These are phyloP conservation scores for Scelioninae gen. 1 DNA, from an alignment of 2,888 invertebrate genomes.

Conservation along the genomic window DNA sequence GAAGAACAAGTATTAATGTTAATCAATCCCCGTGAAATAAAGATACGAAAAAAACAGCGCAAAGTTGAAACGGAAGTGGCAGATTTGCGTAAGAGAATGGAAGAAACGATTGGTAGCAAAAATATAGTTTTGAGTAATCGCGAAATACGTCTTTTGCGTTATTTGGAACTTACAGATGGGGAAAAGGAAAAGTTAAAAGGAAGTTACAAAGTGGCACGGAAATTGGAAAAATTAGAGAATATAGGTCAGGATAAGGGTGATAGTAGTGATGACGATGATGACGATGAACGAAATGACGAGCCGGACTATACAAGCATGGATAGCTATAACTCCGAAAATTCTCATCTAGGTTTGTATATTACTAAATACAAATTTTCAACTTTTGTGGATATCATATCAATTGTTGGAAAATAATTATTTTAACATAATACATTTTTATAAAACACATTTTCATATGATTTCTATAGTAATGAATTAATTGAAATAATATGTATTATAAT, in stretches of 20 bases:
- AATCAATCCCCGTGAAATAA: constrained; percentile 93
- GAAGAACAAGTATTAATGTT: constrained; percentile 93
- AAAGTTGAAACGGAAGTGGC: constrained; percentile 96
- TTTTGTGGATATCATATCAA: no score
- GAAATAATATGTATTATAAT: no score
- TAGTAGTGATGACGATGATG: constrained; percentile 89
- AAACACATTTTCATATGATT: no score
- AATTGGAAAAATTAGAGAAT: constrained; percentile 94
- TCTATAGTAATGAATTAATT: no score
- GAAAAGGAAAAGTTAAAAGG: constrained; percentile 96
- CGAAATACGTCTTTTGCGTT: constrained; percentile 94
- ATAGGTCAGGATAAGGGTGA: constrained; percentile 90
- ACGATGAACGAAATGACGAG: constrained; percentile 86
- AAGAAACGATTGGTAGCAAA: constrained; percentile 89
- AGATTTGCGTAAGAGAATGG: constrained; percentile 92
- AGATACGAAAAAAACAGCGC: constrained; percentile 93
- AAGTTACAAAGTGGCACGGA: constrained; percentile 94
- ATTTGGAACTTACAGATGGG: constrained; percentile 95
- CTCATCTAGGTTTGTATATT: constrained; percentile 84
- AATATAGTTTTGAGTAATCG: constrained; percentile 96
- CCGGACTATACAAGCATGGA: constrained; percentile 91
- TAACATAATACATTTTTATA: no score
- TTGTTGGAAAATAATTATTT: no score
- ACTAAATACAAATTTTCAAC: no score
- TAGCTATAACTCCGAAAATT: constrained; percentile 91